Base-by-base conservation (phyloP, 2,113 vertebrate species). In the Sclerurus mexicanus region DNA sequence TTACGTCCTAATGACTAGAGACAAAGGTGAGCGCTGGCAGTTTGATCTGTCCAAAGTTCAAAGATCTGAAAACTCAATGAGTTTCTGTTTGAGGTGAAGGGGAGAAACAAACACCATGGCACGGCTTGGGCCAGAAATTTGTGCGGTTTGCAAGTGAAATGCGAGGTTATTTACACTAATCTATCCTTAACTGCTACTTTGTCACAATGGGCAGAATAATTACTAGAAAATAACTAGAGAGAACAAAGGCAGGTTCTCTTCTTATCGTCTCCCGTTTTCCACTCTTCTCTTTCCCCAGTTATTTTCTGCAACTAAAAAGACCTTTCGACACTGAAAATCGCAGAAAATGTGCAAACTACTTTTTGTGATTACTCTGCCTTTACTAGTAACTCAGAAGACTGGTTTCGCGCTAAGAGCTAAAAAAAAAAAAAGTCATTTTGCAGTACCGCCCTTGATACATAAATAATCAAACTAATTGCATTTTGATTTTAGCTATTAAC, bases 1-100 rank as follows among this genome's bases (percentile, higher is more conserved):
- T 94, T 67, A 90, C 88, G 74, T 67, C 68, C 86, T 58, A 56
- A 66, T 68, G 91, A 64, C 77, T 91, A 53, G 77, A 93, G 92
- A 93, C 90, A 92, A 92, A 95, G 91, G 95, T 94, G 87, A 96
- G 85, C 63, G 71, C 82, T 78, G 96, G 90, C 91, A 91, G 96
- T 82, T 91, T 93, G 88, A 92, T 90, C 89, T 92, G 97, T 96
- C 95, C 97, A 98, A 98, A 98, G 98, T 98, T 98, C 97, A 98
- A 50, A 93, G 93, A 96, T 96, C 83, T 84, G 62, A 96, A 95
- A 97, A 95, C 95, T 95, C 95, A 88, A 50, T 77, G 84, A 89
- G 94, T 92, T 96, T 95, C 85, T 94, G 86, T 94, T 93, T 92
- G 93, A 79, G 96, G 77, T 84, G 91, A 86, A 96, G 93, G 81